These are phyloP conservation scores for Amphipoea oculea DNA, from an alignment of 2,888 invertebrate genomes.

Conservation along the genomic window DNA sequence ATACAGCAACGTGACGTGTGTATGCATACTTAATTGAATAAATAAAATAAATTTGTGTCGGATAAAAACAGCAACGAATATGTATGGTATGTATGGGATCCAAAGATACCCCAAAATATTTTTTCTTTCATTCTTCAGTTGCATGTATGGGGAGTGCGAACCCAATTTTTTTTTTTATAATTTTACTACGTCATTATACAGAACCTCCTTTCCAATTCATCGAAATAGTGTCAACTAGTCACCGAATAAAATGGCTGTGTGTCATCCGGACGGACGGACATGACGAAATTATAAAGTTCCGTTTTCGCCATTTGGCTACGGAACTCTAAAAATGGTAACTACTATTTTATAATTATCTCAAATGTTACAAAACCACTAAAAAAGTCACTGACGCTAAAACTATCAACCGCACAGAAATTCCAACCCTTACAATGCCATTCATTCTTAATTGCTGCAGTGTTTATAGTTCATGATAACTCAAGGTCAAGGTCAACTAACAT, in stretches of 20 bases:
- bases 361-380: not conserved
- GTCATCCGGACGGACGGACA: not conserved
- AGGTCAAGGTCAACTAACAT: conserved; percentile 53
- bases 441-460: conserved; percentile 34
- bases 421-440: conserved; percentile 11
- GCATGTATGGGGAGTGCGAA: not conserved
- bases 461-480: conserved; percentile 40
- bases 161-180: not conserved
- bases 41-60: too few species aligned
- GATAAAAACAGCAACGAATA: too few species aligned
- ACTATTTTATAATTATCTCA: not conserved
- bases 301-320: not conserved
- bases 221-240: not conserved
- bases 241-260: not conserved
- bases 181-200: not conserved
- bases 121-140: not conserved
- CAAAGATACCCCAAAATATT: too few species aligned
- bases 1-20: too few species aligned
- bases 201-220: not conserved
- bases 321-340: not conserved
- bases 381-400: conserved; percentile 8
- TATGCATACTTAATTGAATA: too few species aligned
- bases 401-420: conserved; percentile 7
- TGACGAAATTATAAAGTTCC: not conserved
- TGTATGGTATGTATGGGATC: too few species aligned